A percentile compares a stretch with the other conserved stretches of the same genome.
These are phyloP conservation scores for Drosophila subobscura DNA, from an alignment of 1,140 invertebrate genomes.

Conservation along the genomic window DNA sequence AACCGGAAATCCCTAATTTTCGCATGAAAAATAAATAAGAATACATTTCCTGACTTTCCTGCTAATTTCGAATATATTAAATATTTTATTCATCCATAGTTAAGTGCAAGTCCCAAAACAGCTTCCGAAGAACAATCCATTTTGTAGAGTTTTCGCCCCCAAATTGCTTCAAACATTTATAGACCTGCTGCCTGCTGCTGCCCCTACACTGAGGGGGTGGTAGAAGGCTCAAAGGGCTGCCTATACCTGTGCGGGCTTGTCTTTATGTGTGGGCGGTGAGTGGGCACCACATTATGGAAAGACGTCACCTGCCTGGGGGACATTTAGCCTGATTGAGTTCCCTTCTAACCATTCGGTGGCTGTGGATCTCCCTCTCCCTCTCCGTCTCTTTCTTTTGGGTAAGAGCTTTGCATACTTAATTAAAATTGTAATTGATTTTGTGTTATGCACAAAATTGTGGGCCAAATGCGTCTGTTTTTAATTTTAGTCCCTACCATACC, in stretches of 20 bases:
- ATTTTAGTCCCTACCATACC: conserved; percentile 45
- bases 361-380: conserved; percentile 21
- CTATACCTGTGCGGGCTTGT: conserved; percentile 23
- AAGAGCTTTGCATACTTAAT: conserved; percentile 77
- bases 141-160: conserved; percentile 19
- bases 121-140: conserved; percentile 35
- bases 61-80: no score
- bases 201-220: no score
- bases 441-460: conserved; percentile 74
- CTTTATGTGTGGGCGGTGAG: conserved; percentile 23
- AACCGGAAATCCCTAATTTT: no score
- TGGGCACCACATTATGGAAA: conserved; percentile 41
- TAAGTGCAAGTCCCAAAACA: background rate
- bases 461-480: conserved; percentile 77
- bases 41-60: no score
- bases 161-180: conserved; percentile 26
- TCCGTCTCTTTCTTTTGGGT: conserved; percentile 26
- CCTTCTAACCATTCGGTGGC: conserved; percentile 35
- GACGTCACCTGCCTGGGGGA: conserved; percentile 49
- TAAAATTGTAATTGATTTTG: conserved; percentile 81
- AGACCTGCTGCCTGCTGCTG: no score
- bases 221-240: conserved; percentile 17
- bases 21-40: no score
- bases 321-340: conserved; percentile 72
- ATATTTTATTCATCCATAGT: no score